Percentiles rank a stretch among this genome's conserved stretches.
Conservation (phyloP, 2,888 invertebrate genomes). For the Hyposoter didymator region DNA sequence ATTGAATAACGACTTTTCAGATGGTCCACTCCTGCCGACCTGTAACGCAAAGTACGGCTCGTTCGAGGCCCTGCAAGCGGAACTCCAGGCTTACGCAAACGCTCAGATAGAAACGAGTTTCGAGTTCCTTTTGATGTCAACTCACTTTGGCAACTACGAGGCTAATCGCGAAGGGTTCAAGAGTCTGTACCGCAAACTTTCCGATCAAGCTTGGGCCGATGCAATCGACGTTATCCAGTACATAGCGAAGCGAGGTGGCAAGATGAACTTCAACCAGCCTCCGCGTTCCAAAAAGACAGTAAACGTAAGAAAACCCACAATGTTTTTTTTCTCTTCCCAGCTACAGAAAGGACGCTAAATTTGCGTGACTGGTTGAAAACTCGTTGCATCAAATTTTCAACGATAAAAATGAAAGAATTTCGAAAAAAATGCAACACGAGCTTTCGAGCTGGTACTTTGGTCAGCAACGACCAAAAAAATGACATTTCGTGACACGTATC, state of each 20-base stretch:
- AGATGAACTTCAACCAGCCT: conserved; percentile 85
- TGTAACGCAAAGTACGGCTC: conserved; percentile 89
- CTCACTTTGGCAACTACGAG: conserved; percentile 91
- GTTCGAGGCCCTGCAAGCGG: conserved; percentile 85
- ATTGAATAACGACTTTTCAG: conserved; percentile 63
- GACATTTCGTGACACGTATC: neutral
- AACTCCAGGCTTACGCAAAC: conserved; percentile 87
- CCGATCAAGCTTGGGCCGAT: conserved; percentile 91
- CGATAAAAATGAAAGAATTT: neutral
- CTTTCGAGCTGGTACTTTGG: neutral
- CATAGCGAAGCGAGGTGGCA: conserved; percentile 90
- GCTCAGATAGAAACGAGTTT: conserved; percentile 90
- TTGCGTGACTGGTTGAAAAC: neutral
- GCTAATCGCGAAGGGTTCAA: conserved; percentile 91
- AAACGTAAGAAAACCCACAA: conserved; percentile 54
- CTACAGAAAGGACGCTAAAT: neutral
- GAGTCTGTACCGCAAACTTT: conserved; percentile 89
- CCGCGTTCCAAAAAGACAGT: conserved; percentile 77
- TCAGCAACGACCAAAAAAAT: neutral
- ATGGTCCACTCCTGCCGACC: conserved; percentile 76
- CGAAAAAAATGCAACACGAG: neutral
- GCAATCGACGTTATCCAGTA: conserved; percentile 91
- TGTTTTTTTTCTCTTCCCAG: neutral
- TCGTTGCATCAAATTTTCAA: neutral
- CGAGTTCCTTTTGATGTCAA: conserved; percentile 90